Evolutionary conservation across 2,797 vertebrate species (phyloP).

Genomic region (Coregonus ussuriensis): DNA sequence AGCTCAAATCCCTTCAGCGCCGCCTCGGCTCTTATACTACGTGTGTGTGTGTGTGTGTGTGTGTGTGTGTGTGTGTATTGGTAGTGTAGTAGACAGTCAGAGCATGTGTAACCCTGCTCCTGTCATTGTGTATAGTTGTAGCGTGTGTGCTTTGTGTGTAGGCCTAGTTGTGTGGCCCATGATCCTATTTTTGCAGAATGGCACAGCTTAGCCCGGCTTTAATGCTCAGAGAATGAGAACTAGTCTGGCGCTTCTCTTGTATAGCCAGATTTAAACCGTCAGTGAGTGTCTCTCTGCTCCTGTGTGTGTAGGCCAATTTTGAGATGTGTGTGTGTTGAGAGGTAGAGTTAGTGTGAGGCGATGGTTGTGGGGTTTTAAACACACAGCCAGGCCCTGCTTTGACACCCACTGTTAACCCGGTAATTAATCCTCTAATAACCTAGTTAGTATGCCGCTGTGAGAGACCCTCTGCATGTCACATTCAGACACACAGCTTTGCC

Average conservation of each 20-base stretch:
- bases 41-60: conserved; percentile 12
- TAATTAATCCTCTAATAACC: conserved; percentile 47
- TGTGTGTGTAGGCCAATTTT: conserved; percentile 23
- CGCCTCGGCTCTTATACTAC: conserved; percentile 56
- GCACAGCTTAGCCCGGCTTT: neutral
- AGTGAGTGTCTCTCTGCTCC: conserved; percentile 23
- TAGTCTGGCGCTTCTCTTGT: conserved; percentile 19
- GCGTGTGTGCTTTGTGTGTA: conserved; percentile 42
- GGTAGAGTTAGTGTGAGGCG: conserved; percentile 31
- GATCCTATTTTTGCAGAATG: conserved; percentile 33
- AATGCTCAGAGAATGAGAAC: conserved; percentile 7
- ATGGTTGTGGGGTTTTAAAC: conserved; percentile 3
- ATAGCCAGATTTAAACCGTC: conserved; percentile 28
- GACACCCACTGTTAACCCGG: conserved; percentile 34
- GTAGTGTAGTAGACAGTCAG: neutral
- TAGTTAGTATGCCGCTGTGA: conserved; percentile 24
- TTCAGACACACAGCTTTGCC: conserved; percentile 25
- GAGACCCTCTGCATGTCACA: conserved; percentile 15
- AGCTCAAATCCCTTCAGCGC: conserved; percentile 46
- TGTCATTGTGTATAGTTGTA: conserved; percentile 10
- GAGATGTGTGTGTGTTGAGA: conserved; percentile 33
- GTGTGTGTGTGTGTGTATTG: conserved; percentile 4
- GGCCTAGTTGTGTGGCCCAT: conserved; percentile 28
- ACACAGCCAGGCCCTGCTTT: conserved; percentile 39
- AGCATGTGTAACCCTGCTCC: neutral